Base-by-base conservation (phyloP, 2,888 invertebrate species). In the Frankliniella fusca region DNA sequence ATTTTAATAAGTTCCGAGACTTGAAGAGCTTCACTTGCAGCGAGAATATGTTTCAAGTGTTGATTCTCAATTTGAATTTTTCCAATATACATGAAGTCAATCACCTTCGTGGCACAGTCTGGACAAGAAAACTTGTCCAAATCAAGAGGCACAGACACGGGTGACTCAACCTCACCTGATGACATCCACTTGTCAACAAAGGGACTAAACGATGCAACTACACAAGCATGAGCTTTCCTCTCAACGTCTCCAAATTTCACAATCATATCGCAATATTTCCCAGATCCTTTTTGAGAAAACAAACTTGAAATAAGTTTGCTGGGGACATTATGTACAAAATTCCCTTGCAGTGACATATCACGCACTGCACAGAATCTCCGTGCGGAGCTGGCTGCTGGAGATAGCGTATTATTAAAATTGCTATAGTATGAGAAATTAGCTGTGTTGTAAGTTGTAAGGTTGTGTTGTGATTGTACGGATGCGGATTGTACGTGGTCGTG, bases 51-150 rank as follows among this genome's bases (percentile, higher is more conserved):
- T 49, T 83, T 80, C 18, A 84, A 15, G 65, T 84, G 84, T 50
- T 82, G 82, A 18, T 81, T 81, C 1, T 81, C 81, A 65, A 84
- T 81, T 23, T 84, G 82, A 38, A 84, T 83, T 76, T 82, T 84
- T 10, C 84, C 84, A 48, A 82, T 28, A 80, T 84, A 84, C 84
- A 84, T 84, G 80, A 84, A 84, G 79, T 84, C 83, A 48, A 84
- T 81, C 20, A 84, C 82, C 28, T 82, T 84, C 11, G 65, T n/a
- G 2, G 82, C 80, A 82, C 84, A 84, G 65, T 82, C 83, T n/a
- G 80, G n/a, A 23, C 84, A 83, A 27, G 80, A 48, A 20, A 82
- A 48, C 49, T 50, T 82, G 8, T 20, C n/a, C 18, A 50, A 50
- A 15, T 80, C 61, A 7, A 61, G 15, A 18, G 61, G 61, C 7